These are phyloP conservation scores for Borostomias antarcticus DNA, from an alignment of 2,797 vertebrate species.

Conservation along the genomic window DNA sequence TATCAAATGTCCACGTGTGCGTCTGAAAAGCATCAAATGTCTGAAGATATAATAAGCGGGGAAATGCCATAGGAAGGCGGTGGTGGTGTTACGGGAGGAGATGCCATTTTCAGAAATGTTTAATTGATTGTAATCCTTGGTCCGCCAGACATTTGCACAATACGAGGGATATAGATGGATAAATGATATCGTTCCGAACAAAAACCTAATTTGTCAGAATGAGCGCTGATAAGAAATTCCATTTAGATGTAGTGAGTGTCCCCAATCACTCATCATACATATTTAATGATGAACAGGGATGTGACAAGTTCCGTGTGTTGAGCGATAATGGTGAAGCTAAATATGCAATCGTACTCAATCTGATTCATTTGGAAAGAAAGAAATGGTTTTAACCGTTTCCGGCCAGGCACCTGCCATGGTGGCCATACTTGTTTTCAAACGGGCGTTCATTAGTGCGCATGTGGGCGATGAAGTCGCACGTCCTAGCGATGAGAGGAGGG, in stretches of 20 bases:
- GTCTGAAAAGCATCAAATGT: constrained; percentile 80
- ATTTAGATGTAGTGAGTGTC: constrained; percentile 33
- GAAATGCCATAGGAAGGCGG: constrained; percentile 96
- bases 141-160: constrained; percentile 78
- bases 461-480: constrained; percentile 66
- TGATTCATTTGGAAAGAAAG: constrained; percentile 40
- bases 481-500: constrained; percentile 76
- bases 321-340: constrained; percentile 28
- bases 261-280: constrained; percentile 51
- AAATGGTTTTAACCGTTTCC: constrained; percentile 47
- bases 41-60: constrained; percentile 87
- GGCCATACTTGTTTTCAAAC: constrained; percentile 59
- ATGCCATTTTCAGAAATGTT: constrained; percentile 94
- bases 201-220: constrained; percentile 64
- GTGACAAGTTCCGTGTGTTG: constrained; percentile 41
- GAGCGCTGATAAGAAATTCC: constrained; percentile 55
- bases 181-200: constrained; percentile 64
- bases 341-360: constrained; percentile 34
- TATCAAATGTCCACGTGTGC: constrained; percentile 90
- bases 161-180: constrained; percentile 62
- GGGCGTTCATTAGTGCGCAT: constrained; percentile 57
- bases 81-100: constrained; percentile 86
- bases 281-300: constrained; percentile 33
- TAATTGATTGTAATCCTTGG: constrained; percentile 96
- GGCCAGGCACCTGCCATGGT: constrained; percentile 49